Conservation (phyloP, 2,888 invertebrate genomes). For the Acrobasis consociella region DNA sequence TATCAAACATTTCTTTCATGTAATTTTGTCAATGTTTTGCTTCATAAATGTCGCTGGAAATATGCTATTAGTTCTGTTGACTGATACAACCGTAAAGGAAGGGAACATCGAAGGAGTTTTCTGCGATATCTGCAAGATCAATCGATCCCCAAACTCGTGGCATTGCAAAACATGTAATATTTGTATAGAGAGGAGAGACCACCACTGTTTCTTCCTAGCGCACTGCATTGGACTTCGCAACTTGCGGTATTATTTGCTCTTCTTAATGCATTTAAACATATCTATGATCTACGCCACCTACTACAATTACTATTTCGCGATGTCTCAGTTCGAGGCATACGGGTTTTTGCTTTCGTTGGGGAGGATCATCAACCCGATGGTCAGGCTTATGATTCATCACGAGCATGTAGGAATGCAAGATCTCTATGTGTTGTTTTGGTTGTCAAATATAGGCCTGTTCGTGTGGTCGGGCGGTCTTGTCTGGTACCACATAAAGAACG, state of each 20-base stretch:
- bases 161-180: constrained; percentile 91
- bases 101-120: constrained; percentile 58
- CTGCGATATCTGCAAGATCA: constrained; percentile 88
- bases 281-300: constrained; percentile 85
- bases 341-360: constrained; percentile 41
- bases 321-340: constrained; percentile 49
- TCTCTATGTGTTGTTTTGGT: constrained; percentile 47
- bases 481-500: constrained; percentile 67
- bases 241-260: constrained; percentile 90
- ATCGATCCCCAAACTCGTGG: constrained; percentile 89
- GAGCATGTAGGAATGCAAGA: constrained; percentile 47
- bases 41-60: constrained; percentile 63
- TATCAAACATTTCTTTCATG: constrained; percentile 44
- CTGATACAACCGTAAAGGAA: constrained; percentile 45
- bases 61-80: constrained; percentile 52
- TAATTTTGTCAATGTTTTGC: constrained; percentile 45
- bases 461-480: constrained; percentile 48
- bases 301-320: constrained; percentile 86
- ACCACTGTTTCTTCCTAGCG: constrained; percentile 92
- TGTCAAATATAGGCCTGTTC: constrained; percentile 47
- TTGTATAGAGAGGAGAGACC: constrained; percentile 92
- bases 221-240: constrained; percentile 92
- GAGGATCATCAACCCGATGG: constrained; percentile 50
- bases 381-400: constrained; percentile 38
- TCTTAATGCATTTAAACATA: constrained; percentile 86